Evolutionary conservation across 30 jellyfish, hydroid and myxozoan genomes (phyloP).

Genomic region (Morbakka virulenta): DNA sequence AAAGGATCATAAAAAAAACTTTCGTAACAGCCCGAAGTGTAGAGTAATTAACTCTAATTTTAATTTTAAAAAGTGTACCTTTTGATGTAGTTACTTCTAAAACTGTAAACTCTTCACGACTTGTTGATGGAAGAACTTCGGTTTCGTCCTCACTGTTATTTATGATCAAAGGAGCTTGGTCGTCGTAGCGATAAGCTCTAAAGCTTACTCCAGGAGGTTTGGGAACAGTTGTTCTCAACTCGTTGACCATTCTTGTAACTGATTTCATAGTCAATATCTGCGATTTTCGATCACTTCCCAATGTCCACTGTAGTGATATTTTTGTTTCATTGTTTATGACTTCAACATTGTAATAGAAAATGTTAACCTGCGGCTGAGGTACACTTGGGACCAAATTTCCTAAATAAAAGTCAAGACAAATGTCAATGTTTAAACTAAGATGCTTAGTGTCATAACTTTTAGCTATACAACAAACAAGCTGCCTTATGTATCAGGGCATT

Average conservation of each 20-base stretch:
- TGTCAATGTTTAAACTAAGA: not conserved
- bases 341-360: conserved; percentile 93
- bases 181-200: conserved; percentile 63
- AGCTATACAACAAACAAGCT: no score
- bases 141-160: conserved; percentile 73
- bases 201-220: conserved; percentile 97
- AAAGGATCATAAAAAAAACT: no score
- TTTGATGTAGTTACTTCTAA: conserved; percentile 61
- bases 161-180: conserved; percentile 63
- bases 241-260: conserved; percentile 91
- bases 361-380: conserved; percentile 54
- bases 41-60: no score
- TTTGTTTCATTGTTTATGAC: conserved; percentile 79
- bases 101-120: conserved; percentile 88
- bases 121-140: conserved; percentile 86
- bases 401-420: not conserved
- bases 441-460: no score
- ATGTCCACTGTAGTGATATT: conserved; percentile 87
- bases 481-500: no score
- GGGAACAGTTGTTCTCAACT: conserved; percentile 87
- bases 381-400: not conserved
- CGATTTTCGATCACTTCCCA: conserved; percentile 80
- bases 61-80: no score
- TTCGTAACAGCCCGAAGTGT: no score
- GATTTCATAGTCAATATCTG: conserved; percentile 66